Percentiles rank a stretch among this genome's conserved stretches.
phyloP scores from a whole-genome alignment of 2,797 vertebrate species.

The Dendrocincla tyrannina region DNA sequence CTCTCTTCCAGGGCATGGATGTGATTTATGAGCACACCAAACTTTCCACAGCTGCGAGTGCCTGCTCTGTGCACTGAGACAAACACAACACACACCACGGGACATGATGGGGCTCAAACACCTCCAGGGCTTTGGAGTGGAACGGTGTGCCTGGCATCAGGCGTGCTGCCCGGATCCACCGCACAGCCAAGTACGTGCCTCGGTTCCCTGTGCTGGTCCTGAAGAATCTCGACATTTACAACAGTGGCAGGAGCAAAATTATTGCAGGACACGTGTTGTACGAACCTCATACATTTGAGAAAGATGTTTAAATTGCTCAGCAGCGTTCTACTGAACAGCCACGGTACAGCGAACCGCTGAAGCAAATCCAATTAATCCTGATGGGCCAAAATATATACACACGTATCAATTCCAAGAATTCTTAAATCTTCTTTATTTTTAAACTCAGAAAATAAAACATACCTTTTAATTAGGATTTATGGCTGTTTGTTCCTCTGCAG shows the following conservation, averaged over 20 bases:
- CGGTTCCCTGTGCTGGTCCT: not conserved
- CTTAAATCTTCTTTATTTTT: slow-evolving; percentile 66
- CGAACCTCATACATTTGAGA: not conserved
- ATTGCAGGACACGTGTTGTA: slow-evolving; percentile 35
- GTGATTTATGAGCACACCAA: slow-evolving; percentile 48
- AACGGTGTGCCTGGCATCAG: rapidly evolving
- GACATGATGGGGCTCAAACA: not conserved
- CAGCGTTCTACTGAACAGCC: slow-evolving; percentile 4
- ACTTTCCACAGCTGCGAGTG: not conserved
- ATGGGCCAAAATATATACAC: slow-evolving; percentile 57
- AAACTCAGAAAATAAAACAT: slow-evolving; percentile 64
- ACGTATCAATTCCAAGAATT: slow-evolving; percentile 64
- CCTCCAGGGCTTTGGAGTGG: not conserved
- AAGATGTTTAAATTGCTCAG: slow-evolving; percentile 62
- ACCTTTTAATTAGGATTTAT: slow-evolving; percentile 73
- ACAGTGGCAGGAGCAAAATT: slow-evolving; percentile 3
- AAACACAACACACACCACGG: rapidly evolving
- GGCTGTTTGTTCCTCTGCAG: slow-evolving; percentile 56
- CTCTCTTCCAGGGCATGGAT: not conserved
- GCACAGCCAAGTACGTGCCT: not conserved
- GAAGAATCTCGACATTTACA: not conserved
- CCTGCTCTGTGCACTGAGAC: not conserved
- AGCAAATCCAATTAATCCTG: slow-evolving; percentile 71
- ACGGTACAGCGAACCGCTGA: slow-evolving; percentile 21
- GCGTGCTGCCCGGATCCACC: rapidly evolving